phyloP scores from a whole-genome alignment of 2,113 vertebrate genomes.

The Odontophorus gujanensis region DNA sequence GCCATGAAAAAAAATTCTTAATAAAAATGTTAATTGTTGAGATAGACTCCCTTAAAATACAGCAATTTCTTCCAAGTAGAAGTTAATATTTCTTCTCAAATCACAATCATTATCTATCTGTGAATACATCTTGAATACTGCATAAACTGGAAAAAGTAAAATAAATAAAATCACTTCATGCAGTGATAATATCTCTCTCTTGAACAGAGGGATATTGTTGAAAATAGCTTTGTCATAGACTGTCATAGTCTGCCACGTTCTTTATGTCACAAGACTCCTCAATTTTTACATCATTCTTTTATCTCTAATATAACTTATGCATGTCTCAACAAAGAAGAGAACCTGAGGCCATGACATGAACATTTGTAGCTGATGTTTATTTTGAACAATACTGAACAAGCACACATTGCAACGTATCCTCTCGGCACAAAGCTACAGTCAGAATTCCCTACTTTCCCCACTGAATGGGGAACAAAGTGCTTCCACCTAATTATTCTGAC shows the following conservation, averaged over 20 bases:
- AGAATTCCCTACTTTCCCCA: neutral
- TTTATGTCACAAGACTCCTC: neutral
- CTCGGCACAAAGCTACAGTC: neutral
- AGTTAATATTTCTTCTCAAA: neutral
- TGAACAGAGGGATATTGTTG: neutral
- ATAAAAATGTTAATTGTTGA: neutral
- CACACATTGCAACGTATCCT: neutral
- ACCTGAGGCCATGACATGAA: neutral
- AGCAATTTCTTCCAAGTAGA: neutral
- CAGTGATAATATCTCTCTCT: neutral
- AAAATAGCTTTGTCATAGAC: neutral
- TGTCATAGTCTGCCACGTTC: neutral
- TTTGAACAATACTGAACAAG: conserved; percentile 6
- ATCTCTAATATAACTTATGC: neutral
- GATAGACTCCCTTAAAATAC: neutral
- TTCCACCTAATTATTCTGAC: conserved; percentile 61
- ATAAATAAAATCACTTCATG: neutral
- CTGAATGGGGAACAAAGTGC: neutral
- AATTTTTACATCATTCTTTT: neutral
- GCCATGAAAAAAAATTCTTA: neutral
- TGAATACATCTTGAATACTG: neutral
- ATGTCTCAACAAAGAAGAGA: neutral
- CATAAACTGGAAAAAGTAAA: neutral
- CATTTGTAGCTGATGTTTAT: conserved; percentile 16
- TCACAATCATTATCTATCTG: neutral